phyloP scores from a whole-genome alignment of 2,113 vertebrate species.

The Rhinopomastus cyanomelas region DNA sequence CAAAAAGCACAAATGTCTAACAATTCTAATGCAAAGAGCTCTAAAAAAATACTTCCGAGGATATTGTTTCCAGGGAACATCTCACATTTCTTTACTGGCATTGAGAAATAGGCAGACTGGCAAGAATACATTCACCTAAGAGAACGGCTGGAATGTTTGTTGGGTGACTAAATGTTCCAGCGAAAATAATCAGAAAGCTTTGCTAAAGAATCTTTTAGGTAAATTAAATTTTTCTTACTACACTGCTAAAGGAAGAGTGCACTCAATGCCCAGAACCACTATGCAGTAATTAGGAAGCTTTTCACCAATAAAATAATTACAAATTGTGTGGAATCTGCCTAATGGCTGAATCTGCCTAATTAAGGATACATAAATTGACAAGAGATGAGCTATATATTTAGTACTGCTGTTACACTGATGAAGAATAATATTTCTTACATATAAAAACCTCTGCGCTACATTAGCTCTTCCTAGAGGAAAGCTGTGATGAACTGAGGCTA shows the following conservation, averaged over 20 bases:
- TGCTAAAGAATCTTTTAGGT: background rate
- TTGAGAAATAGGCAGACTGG: background rate
- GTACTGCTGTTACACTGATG: background rate
- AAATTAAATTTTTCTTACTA: background rate
- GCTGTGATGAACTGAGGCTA: background rate
- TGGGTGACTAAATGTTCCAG: background rate
- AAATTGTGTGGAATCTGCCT: background rate
- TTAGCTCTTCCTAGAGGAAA: background rate
- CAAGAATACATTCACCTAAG: background rate
- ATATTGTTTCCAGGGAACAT: background rate
- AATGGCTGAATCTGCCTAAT: background rate
- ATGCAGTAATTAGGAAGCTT: background rate
- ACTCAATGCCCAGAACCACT: background rate
- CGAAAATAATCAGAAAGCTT: background rate
- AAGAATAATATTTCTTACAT: background rate
- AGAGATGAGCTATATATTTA: background rate
- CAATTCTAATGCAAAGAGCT: background rate
- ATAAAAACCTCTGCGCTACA: background rate
- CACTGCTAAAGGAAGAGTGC: background rate
- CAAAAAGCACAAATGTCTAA: background rate
- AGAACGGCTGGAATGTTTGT: background rate
- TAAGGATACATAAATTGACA: background rate
- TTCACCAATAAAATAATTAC: slow-evolving; percentile 9
- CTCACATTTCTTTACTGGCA: background rate
- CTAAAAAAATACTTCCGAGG: background rate